Evolutionary conservation across 2,888 invertebrate genomes (phyloP).

Genomic region (Deroplatys truncata): DNA sequence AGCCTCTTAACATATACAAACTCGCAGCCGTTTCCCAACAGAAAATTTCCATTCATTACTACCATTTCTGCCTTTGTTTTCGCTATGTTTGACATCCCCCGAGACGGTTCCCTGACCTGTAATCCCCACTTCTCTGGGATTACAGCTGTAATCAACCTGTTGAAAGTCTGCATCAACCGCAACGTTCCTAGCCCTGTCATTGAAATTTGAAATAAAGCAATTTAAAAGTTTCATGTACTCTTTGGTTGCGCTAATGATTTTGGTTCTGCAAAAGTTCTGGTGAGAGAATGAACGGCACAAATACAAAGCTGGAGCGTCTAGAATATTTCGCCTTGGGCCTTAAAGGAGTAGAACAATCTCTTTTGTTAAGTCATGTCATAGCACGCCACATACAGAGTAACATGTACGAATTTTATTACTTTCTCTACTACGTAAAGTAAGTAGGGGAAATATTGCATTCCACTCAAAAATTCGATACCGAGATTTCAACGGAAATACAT

Average conservation of each 20-base stretch:
- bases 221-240: conserved; percentile 2
- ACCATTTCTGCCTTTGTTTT: neutral
- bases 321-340: neutral
- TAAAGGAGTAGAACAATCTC: no score
- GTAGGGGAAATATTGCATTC: no score
- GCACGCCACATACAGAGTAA: no score
- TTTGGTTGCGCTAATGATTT: neutral
- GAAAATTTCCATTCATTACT: neutral
- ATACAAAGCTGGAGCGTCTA: neutral
- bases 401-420: no score
- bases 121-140: neutral
- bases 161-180: neutral
- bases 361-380: no score
- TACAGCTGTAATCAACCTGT: neutral
- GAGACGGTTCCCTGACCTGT: neutral
- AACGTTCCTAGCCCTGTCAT: neutral
- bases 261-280: neutral
- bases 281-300: neutral
- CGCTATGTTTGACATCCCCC: neutral
- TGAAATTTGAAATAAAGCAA: conserved; percentile 8
- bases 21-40: neutral
- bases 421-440: no score
- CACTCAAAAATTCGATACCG: no score
- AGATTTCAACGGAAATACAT: no score
- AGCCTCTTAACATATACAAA: neutral